phyloP scores from a whole-genome alignment of 2,888 invertebrate species.

The Antheraea yamamai region DNA sequence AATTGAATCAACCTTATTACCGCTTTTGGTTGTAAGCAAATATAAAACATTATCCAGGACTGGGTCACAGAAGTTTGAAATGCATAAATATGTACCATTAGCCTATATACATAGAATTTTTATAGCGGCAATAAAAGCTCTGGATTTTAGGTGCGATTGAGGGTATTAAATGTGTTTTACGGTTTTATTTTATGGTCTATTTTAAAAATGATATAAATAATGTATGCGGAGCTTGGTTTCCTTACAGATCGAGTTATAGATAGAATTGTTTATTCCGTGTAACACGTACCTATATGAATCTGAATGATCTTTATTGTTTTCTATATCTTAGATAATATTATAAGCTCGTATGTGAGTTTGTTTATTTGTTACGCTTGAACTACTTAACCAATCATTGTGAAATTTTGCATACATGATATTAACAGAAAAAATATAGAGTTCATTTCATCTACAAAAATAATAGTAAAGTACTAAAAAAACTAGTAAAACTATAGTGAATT shows the following conservation, averaged over 20 bases:
- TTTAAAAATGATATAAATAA: constrained; percentile 30
- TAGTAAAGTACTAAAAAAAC: too few species aligned
- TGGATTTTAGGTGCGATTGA: constrained; percentile 54
- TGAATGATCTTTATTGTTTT: neutral
- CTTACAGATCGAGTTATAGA: constrained; percentile 10
- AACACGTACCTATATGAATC: neutral
- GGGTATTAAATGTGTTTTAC: constrained; percentile 46
- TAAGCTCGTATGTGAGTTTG: too few species aligned
- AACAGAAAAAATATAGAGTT: too few species aligned
- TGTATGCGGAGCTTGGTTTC: constrained; percentile 14
- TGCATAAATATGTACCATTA: constrained; percentile 26
- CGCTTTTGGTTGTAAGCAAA: neutral
- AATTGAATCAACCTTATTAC: neutral
- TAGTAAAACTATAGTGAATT: too few species aligned
- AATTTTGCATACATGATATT: too few species aligned
- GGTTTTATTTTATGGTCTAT: constrained; percentile 45
- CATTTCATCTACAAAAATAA: too few species aligned
- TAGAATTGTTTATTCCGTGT: neutral
- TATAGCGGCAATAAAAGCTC: constrained; percentile 48
- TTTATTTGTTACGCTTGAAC: too few species aligned
- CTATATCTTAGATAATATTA: neutral
- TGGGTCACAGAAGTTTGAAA: constrained; percentile 7
- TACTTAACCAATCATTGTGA: too few species aligned
- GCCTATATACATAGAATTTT: constrained; percentile 36
- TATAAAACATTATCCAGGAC: neutral